Conservation (phyloP, 1,140 invertebrate species). For the Radopholus similis region DNA sequence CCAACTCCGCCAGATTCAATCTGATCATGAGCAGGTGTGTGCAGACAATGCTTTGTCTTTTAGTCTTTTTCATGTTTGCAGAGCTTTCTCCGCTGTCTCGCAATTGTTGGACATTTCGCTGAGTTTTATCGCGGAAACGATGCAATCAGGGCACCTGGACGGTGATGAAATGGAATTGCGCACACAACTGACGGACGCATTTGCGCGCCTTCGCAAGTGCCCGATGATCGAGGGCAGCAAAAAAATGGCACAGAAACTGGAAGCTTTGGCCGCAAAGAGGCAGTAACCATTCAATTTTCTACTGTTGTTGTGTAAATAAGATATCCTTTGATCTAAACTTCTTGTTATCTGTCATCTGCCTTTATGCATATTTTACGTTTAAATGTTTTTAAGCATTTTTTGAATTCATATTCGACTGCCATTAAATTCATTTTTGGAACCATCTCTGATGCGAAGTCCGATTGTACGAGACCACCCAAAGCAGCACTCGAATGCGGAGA, state of each 20-base stretch:
- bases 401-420: too few relatives aligned
- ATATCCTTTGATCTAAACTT: background rate
- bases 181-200: background rate
- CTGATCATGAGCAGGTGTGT: conserved; percentile 11
- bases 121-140: background rate
- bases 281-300: background rate
- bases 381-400: too few relatives aligned
- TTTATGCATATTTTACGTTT: background rate
- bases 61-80: background rate
- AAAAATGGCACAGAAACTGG: background rate
- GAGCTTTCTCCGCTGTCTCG: background rate
- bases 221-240: background rate
- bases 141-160: background rate
- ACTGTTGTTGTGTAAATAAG: background rate
- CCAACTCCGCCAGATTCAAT: background rate
- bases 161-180: background rate
- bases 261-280: background rate
- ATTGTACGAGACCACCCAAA: too few relatives aligned
- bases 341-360: background rate
- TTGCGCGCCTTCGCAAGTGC: background rate
- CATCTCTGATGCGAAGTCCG: too few relatives aligned
- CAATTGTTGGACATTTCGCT: conserved; percentile 1
- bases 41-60: background rate
- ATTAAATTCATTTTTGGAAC: too few relatives aligned
- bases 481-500: background rate